phyloP scores from a whole-genome alignment of 2,888 invertebrate genomes.

The Nomada ruficornis region DNA sequence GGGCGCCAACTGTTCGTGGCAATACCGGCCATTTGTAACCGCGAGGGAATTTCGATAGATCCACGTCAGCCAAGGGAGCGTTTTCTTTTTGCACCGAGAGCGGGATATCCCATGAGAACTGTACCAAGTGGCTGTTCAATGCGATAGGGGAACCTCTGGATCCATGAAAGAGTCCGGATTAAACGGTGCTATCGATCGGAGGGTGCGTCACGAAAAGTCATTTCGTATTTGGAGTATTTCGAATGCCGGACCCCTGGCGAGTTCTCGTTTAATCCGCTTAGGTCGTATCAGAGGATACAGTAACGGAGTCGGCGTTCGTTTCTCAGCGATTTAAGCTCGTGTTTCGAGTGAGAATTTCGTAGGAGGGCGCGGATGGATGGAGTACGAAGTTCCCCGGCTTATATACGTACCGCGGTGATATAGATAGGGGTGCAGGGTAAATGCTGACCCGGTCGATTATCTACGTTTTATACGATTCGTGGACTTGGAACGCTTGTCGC shows the following conservation, averaged over 20 bases:
- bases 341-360: conserved; percentile 44
- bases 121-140: conserved; percentile 73
- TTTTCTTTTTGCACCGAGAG: conserved; percentile 39
- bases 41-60: conserved; percentile 80
- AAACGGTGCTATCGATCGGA: conserved; percentile 61
- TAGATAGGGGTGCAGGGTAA: neutral
- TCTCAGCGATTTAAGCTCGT: conserved; percentile 16
- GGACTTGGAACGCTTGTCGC: neutral
- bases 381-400: neutral
- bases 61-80: conserved; percentile 53
- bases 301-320: neutral
- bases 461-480: neutral
- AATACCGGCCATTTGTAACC: conserved; percentile 76
- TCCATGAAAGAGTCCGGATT: conserved; percentile 64
- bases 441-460: conserved; percentile 15
- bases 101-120: conserved; percentile 78
- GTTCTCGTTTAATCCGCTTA: conserved; percentile 52
- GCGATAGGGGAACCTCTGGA: neutral
- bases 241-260: conserved; percentile 6
- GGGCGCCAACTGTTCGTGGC: conserved; percentile 70
- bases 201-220: conserved; percentile 62
- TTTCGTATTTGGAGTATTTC: conserved; percentile 45
- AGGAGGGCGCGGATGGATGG: neutral
- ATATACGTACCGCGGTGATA: neutral
- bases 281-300: neutral